phyloP scores from a whole-genome alignment of 2,797 vertebrate genomes.

The Xerus rutilus region DNA sequence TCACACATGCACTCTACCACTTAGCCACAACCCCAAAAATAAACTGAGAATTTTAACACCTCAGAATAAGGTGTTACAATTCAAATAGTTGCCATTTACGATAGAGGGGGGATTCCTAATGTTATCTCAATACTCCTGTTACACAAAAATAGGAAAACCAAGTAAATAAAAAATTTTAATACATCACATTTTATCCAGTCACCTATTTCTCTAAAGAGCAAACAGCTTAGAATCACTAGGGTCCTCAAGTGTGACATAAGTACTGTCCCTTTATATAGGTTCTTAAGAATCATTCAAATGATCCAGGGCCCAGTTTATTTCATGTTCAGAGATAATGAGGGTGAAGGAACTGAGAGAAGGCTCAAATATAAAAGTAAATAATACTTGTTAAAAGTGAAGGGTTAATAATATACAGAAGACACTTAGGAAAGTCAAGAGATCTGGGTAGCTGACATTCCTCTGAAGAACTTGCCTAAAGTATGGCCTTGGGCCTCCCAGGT shows the following conservation, averaged over 20 bases:
- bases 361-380: not conserved
- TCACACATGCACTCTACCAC: no score
- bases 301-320: not conserved
- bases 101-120: not conserved
- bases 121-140: not conserved
- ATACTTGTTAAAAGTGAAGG: not conserved
- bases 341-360: not conserved
- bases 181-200: not conserved
- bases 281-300: not conserved
- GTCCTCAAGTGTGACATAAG: not conserved
- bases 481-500: not conserved
- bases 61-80: not conserved
- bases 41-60: not conserved
- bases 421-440: not conserved
- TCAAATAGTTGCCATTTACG: not conserved
- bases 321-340: not conserved
- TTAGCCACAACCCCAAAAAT: not conserved
- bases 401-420: not conserved
- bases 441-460: not conserved
- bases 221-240: not conserved
- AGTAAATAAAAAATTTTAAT: constrained; percentile 18
- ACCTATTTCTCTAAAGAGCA: not conserved
- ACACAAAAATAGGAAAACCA: constrained; percentile 34
- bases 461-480: not conserved
- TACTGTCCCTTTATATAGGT: not conserved